Evolutionary conservation across 1,140 invertebrate genomes (phyloP), one percentile per base, ranked within the genome.

Genomic region (Drosophila watanabei): DNA sequence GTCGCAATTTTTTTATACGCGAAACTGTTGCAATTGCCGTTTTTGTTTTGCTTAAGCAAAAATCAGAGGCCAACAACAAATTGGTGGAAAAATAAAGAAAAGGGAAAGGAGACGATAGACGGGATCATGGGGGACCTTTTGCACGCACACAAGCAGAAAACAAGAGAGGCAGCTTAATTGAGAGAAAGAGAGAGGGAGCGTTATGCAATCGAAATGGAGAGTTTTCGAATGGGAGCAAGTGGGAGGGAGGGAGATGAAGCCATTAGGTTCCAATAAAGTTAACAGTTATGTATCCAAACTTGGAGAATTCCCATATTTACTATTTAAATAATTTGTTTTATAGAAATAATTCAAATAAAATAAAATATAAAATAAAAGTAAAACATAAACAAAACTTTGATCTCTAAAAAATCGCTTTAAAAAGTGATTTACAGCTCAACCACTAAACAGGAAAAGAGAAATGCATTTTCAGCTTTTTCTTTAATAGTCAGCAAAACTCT

Each of bases 21-120:
- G 2, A 58, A 57, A 83, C 35, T 84, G 54, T 83, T 79, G 80
- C 70, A 83, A 84, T 80, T 77, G 65, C 66, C 43, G 43, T 75
- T 71, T 69, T 71, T 70, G 68, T 70, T 69, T 69, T 70, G 68
- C 68, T 75, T 69, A 70, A 68, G 56, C 30, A 70, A 56, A 56
- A 79, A 77, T 49, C 73, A 78, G 79, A 24, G 52, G 20, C 41
- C 69, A 75, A 80, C 75, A 66, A 79, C 57, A 43, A 69, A 45
- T 68, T 37, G 33, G 0, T 56, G 33, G 30, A 33, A 32, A 49
- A 45, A 33, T n/a, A 63, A 49, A 69, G 57, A 65, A 54, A 79
- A 75, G 62, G 58, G 60, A 59, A 73, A 65, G 32, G 54, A 24
- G 45, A 7, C n/a, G 39, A 45, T 37, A 20, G 43, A 20, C 18